A percentile compares a stretch with the other conserved stretches of the same genome.
Conservation (phyloP, 1,140 invertebrate species). For the Drosophila funebris region DNA sequence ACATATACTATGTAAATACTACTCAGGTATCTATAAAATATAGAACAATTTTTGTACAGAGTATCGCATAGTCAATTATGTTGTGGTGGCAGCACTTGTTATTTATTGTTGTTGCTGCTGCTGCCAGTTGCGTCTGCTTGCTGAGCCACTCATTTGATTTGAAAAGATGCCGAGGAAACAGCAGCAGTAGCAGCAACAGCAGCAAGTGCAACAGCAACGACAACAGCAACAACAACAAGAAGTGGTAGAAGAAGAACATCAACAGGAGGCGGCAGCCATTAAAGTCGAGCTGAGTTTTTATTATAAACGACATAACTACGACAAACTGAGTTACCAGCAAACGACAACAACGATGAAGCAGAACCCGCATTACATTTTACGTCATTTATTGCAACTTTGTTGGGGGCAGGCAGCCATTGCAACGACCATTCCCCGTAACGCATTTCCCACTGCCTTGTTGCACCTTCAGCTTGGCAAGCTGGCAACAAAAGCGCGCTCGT, state of each 20-base stretch:
- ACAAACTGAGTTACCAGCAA: constrained; percentile 75
- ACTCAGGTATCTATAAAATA: too few species aligned
- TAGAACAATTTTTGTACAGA: neutral
- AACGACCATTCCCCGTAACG: constrained; percentile 32
- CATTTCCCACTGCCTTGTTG: constrained; percentile 58
- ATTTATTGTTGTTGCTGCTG: constrained; percentile 43
- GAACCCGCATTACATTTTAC: constrained; percentile 61
- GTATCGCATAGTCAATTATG: neutral
- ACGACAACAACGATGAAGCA: constrained; percentile 35
- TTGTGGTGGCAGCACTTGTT: neutral
- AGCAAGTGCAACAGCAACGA: constrained; percentile 8
- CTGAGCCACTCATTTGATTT: constrained; percentile 72
- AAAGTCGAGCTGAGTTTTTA: constrained; percentile 79
- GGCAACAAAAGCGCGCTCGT: constrained; percentile 55
- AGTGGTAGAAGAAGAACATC: constrained; percentile 23
- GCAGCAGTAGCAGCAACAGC: neutral
- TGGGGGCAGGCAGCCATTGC: constrained; percentile 34
- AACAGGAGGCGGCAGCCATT: constrained; percentile 61
- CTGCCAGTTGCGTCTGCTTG: constrained; percentile 35
- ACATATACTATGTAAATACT: too few species aligned
- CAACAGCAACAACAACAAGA: neutral
- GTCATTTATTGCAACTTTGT: constrained; percentile 82
- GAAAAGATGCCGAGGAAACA: constrained; percentile 66
- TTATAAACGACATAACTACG: constrained; percentile 82
- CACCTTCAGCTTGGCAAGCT: constrained; percentile 26